Evolutionary conservation across 2,113 vertebrate species (phyloP).

Genomic region (Puntigrus tetrazona): DNA sequence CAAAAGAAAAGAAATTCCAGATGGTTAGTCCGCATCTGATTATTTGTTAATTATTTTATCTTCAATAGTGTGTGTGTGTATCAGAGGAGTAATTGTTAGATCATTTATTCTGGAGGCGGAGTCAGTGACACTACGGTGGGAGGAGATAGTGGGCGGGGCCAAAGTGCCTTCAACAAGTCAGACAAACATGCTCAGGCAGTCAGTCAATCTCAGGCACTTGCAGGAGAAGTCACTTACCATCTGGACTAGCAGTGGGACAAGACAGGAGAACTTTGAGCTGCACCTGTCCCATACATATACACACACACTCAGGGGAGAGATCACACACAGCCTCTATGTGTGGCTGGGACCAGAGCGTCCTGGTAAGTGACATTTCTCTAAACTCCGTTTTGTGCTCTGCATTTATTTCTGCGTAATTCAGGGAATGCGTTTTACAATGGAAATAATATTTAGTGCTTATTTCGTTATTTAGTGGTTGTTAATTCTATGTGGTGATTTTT

Average conservation of each 20-base stretch:
- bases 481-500: background rate
- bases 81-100: slow-evolving; percentile 34
- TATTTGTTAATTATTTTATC: background rate
- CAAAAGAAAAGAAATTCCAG: background rate
- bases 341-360: slow-evolving; percentile 78
- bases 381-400: background rate
- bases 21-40: background rate
- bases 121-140: slow-evolving; percentile 2
- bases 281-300: slow-evolving; percentile 83
- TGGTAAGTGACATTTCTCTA: slow-evolving; percentile 67
- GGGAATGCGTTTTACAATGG: background rate
- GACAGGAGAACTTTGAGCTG: slow-evolving; percentile 72
- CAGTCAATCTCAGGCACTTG: slow-evolving; percentile 74
- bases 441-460: background rate
- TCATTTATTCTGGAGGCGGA: slow-evolving; percentile 3
- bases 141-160: slow-evolving; percentile 38
- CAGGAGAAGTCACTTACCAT: slow-evolving; percentile 62
- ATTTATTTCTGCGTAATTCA: background rate
- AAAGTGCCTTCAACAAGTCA: slow-evolving; percentile 56
- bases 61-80: background rate
- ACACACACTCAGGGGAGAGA: slow-evolving; percentile 53
- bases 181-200: slow-evolving; percentile 60
- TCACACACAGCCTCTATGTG: slow-evolving; percentile 75
- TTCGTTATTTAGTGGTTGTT: background rate
- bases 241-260: slow-evolving; percentile 70